These are phyloP conservation scores for Lampropteryx suffumata DNA, from an alignment of 2,888 invertebrate species.

Conservation along the genomic window DNA sequence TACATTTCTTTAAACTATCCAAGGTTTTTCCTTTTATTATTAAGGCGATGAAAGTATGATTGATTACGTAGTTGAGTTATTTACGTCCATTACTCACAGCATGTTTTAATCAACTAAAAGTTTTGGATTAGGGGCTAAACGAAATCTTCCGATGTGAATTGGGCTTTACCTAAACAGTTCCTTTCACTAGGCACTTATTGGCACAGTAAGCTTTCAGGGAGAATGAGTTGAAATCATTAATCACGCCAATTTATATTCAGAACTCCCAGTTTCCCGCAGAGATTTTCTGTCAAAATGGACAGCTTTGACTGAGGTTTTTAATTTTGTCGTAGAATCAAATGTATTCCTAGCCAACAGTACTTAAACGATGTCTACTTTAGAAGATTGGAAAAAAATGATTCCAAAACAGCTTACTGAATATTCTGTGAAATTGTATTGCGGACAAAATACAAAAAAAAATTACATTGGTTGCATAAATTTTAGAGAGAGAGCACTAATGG, in stretches of 20 bases:
- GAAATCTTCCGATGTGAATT: constrained; percentile 29
- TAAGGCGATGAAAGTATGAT: too few relatives aligned
- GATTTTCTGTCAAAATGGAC: constrained; percentile 39
- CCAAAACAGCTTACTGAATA: too few relatives aligned
- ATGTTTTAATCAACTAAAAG: constrained; percentile 38
- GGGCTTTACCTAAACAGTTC: constrained; percentile 32
- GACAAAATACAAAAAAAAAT: too few relatives aligned
- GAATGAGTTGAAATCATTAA: constrained; percentile 42
- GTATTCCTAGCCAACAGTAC: too few relatives aligned
- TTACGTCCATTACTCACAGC: constrained; percentile 24
- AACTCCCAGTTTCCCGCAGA: constrained; percentile 35
- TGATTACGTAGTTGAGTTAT: constrained; percentile 11
- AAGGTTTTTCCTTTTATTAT: background rate
- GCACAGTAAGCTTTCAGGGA: constrained; percentile 35
- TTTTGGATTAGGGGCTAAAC: constrained; percentile 31
- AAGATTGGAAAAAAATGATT: too few relatives aligned
- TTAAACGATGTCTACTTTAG: too few relatives aligned
- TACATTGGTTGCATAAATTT: too few relatives aligned
- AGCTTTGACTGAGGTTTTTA: constrained; percentile 38
- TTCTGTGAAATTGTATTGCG: too few relatives aligned
- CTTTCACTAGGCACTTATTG: constrained; percentile 38
- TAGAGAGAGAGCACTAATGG: too few relatives aligned
- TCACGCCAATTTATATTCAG: constrained; percentile 44
- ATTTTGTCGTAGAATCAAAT: constrained; percentile 18
- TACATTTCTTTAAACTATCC: too few relatives aligned